Evolutionary conservation across 2,797 vertebrate genomes (phyloP), one percentile per base, ranked within the genome.

Genomic region (Gymnoscopelus braueri): DNA sequence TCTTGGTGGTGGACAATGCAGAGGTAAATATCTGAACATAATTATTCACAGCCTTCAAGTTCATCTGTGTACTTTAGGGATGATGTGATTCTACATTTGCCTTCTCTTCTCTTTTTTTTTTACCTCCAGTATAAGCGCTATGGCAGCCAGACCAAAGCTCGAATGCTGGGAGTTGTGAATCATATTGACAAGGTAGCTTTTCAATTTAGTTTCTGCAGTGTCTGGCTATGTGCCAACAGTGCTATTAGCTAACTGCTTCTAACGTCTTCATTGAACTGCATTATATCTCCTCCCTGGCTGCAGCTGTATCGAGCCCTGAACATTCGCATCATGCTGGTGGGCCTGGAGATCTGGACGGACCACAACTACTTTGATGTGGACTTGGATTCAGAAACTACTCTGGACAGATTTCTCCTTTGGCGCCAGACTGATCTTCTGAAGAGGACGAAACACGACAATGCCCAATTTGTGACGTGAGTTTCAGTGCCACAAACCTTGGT

Each of bases 391-490:
- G 88, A 95, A n/a, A 63, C 12, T 0, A 94, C 95, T 0, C 92
- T 98, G 71, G 92, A 95, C 14, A 92, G 87, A 19, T 96, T 98
- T 81, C 91, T 98, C 1, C 1, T 60, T 51, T 98, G 97, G 97
- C 91, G 95, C 3, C 79, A 88, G 29, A 50, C 12, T 0, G 77
- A 92, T 19, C 93, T 97, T 23, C 85, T 92, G 11, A 71, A 12
- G 24, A 92, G 82, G 74, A 83, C 65, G 13, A 85, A 84, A 0
- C 95, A 98, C 0, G 96, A 98, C 89, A 97, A 95, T 0, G 94
- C 93, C 13, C 96, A 98, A 87, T 91, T 98, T 71, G 94, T 98
- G 85, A 98, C 96, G 96, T 98, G 87, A 93, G 96, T 67, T 5
- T 54, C 57, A 24, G 59, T 7, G 12, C 39, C 23, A 24, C 52